A percentile compares a stretch with the other conserved stretches of the same genome.
These are phyloP conservation scores for Nematopogon swammerdamellus DNA, from an alignment of 2,888 invertebrate genomes.

Conservation along the genomic window DNA sequence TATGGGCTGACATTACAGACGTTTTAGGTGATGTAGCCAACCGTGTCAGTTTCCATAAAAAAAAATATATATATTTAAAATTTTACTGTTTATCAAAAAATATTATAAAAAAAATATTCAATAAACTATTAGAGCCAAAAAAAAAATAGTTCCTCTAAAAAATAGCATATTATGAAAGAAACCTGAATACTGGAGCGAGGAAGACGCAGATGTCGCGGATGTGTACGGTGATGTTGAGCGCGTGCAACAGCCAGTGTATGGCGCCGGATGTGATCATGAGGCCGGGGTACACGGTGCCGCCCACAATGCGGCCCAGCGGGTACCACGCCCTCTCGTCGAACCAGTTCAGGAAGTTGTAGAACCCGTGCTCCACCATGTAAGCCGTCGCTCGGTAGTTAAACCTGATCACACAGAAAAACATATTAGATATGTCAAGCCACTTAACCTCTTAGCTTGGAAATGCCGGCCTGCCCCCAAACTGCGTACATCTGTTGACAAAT, in stretches of 20 bases:
- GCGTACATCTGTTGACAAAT: too few relatives aligned
- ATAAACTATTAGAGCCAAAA: too few relatives aligned
- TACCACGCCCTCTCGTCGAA: constrained; percentile 99
- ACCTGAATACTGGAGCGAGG: constrained; percentile 95
- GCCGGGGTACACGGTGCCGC: constrained; percentile 98
- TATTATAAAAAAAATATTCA: too few relatives aligned
- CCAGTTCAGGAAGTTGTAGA: constrained; percentile 99
- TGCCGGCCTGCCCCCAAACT: too few relatives aligned
- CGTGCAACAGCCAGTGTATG: constrained; percentile 90
- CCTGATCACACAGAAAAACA: constrained; percentile 70
- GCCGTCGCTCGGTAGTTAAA: constrained; percentile 99
- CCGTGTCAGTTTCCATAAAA: too few relatives aligned
- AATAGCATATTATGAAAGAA: too few relatives aligned
- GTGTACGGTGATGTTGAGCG: constrained; percentile 94
- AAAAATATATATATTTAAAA: too few relatives aligned
- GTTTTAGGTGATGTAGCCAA: too few relatives aligned
- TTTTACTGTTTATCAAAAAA: too few relatives aligned
- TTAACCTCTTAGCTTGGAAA: constrained; percentile 1
- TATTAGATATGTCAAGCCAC: too few relatives aligned
- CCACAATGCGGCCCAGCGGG: constrained; percentile 96
- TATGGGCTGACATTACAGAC: too few relatives aligned
- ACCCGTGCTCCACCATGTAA: constrained; percentile 99
- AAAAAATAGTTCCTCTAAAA: too few relatives aligned
- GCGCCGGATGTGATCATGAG: constrained; percentile 98
- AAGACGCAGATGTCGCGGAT: constrained; percentile 99